Percentiles rank a stretch among this genome's conserved stretches.
phyloP scores from a whole-genome alignment of 64 coral and sea anemone genomes.

The Exaiptasia diaphana region DNA sequence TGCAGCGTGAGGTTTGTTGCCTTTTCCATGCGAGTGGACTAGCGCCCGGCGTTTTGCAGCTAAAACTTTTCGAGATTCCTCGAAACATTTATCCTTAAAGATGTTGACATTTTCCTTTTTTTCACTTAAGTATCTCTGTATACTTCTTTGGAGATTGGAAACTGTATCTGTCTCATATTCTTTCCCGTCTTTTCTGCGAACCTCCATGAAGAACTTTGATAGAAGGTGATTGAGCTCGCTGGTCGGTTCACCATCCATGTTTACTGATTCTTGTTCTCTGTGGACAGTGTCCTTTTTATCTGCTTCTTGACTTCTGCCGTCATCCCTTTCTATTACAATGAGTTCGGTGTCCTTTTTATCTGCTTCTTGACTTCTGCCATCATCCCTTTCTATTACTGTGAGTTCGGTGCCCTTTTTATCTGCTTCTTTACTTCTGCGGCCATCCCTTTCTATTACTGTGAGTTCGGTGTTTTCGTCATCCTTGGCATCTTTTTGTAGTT shows the following conservation, averaged over 20 bases:
- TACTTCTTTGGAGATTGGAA: slow-evolving; percentile 11
- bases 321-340: too few relatives aligned
- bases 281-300: too few relatives aligned
- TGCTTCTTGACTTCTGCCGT: too few relatives aligned
- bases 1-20: slow-evolving; percentile 38
- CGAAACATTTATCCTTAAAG: slow-evolving; percentile 22
- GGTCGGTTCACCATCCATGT: background rate
- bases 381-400: too few relatives aligned
- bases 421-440: too few relatives aligned
- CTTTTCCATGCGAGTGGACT: background rate
- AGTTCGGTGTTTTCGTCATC: too few relatives aligned
- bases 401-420: too few relatives aligned
- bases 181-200: slow-evolving; percentile 3
- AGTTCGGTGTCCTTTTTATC: too few relatives aligned
- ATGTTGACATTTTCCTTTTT: background rate
- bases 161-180: background rate
- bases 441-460: too few relatives aligned
- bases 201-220: slow-evolving; percentile 13
- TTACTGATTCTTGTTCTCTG: too few relatives aligned
- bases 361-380: too few relatives aligned
- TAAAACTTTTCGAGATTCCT: slow-evolving; percentile 1
- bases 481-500: too few relatives aligned
- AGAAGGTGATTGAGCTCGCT: slow-evolving; percentile 13
- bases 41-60: background rate
- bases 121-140: slow-evolving; percentile 19